Evolutionary conservation across 2,113 vertebrate genomes (phyloP), one percentile per base, ranked within the genome.

Genomic region (Pao palembangensis): DNA sequence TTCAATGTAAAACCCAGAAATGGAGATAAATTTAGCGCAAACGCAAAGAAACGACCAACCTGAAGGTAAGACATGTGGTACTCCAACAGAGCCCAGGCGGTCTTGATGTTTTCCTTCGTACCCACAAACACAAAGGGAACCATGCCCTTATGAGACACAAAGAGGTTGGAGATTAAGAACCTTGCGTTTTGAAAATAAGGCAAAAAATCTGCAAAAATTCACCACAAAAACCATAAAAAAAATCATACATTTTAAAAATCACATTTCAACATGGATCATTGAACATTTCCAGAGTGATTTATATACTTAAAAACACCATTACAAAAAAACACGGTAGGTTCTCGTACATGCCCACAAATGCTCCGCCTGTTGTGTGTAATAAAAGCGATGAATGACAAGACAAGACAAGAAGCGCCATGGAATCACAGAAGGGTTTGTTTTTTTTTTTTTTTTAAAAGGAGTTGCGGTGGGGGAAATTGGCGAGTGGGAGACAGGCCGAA

Each of bases 41-140:
- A 38, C 34, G 34, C 1, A 12, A 38, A 38, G 34, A 38, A 38
- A 38, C 3, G 10, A 72, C 88, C 72, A 53, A 95, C 94, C 94
- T 94, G 93, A 21, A 96, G 90, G 71, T 96, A 95, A 38, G 94
- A 92, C 50, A 96, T 93, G 1, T 96, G 94, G 87, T 96, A 96
- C 41, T 96, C 94, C 85, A 96, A 61, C 25, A 96, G 91, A 2
- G 94, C 94, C 86, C 94, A 93, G 3, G 94, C 94, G 3, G 95
- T 96, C 81, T 93, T 94, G 81, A 96, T 95, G 76, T 94, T 96
- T 85, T 96, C 94, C 76, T 94, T 94, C 2, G 94, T 96, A 21
- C 94, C 94, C 55, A 96, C 94, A 55, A 96, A 96, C 48, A 95
- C 93, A 55, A 96, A 96, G 1, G 94, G 94, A 65, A 96, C 94